Percentiles rank a stretch among this genome's conserved stretches.
These are phyloP conservation scores for Agapornis roseicollis DNA, from an alignment of 2,113 vertebrate genomes.

Conservation along the genomic window DNA sequence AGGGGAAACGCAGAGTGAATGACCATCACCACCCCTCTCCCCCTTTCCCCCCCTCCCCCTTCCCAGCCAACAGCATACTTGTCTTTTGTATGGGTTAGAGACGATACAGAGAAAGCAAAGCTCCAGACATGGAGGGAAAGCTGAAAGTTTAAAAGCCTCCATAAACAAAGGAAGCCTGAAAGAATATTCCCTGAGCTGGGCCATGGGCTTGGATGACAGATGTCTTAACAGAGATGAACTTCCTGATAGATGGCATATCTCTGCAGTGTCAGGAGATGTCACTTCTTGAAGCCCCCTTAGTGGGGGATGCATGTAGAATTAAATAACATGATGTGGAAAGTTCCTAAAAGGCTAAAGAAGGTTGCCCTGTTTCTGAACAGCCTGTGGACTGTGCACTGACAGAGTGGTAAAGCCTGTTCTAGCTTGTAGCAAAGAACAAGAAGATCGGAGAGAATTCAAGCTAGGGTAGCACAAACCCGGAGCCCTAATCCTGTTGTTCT, in stretches of 20 bases:
- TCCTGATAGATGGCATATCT: not conserved
- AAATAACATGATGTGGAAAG: not conserved
- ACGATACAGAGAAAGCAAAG: not conserved
- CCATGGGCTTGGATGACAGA: not conserved
- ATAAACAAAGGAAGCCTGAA: not conserved
- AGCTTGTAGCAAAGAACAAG: not conserved
- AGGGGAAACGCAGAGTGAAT: not conserved
- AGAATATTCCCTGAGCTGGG: not conserved
- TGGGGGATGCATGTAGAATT: not conserved
- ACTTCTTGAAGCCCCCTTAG: not conserved
- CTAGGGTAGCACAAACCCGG: not conserved
- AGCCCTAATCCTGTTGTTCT: not conserved
- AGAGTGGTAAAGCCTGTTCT: not conserved
- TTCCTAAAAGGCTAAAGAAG: not conserved
- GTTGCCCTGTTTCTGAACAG: rapidly evolving
- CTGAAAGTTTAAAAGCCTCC: not conserved
- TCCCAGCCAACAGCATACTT: rapidly evolving
- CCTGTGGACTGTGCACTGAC: not conserved
- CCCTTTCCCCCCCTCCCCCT: rapidly evolving
- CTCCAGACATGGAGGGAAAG: not conserved
- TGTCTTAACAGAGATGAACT: not conserved
- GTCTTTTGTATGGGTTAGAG: not conserved
- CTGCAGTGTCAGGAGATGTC: not conserved
- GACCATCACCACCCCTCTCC: not conserved
- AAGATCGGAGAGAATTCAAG: not conserved